Evolutionary conservation across 2,888 invertebrate species (phyloP).

Genomic region (Morinoia aosen): DNA sequence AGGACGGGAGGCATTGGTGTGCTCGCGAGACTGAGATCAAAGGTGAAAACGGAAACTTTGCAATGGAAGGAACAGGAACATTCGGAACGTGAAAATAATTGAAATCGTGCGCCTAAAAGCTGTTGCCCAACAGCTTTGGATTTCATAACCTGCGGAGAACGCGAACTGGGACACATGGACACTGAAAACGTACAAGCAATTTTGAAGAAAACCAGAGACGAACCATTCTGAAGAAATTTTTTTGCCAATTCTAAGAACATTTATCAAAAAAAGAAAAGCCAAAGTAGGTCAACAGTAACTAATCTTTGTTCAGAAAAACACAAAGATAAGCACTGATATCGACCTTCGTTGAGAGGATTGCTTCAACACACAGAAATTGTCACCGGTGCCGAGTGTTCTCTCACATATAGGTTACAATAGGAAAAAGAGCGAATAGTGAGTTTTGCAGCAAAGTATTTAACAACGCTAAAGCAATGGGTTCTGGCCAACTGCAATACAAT

Average conservation of each 20-base stretch:
- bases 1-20: neutral
- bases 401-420: no score
- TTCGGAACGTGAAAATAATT: neutral
- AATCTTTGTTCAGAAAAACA: neutral
- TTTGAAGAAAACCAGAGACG: neutral
- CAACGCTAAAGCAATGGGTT: no score
- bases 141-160: neutral
- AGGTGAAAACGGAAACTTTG: neutral
- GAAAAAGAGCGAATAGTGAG: no score
- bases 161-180: neutral
- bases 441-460: no score
- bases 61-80: neutral
- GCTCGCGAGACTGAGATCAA: neutral
- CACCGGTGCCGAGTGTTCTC: no score
- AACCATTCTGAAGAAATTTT: neutral
- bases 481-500: no score
- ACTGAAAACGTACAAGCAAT: neutral
- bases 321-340: neutral
- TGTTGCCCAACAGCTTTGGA: neutral
- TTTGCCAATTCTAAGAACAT: neutral
- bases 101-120: neutral
- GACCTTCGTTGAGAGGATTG: neutral
- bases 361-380: no score
- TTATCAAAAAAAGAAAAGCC: neutral
- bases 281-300: neutral